These are phyloP conservation scores for Spisula solida DNA, from an alignment of 2,888 invertebrate genomes.

Conservation along the genomic window DNA sequence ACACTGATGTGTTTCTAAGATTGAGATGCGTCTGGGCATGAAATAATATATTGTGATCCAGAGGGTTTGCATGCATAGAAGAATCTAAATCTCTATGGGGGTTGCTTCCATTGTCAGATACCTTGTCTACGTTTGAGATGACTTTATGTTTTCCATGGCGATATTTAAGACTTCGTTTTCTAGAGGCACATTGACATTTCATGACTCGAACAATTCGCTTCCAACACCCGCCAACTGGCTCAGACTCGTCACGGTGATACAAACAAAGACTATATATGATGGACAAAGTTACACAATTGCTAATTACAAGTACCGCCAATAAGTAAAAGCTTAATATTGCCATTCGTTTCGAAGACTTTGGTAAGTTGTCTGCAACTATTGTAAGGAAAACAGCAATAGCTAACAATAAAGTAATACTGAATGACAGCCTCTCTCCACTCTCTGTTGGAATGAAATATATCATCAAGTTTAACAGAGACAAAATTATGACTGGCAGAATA, in stretches of 20 bases:
- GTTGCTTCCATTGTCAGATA: background rate
- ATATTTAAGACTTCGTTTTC: background rate
- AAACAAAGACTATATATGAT: slow-evolving; percentile 6
- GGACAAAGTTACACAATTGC: background rate
- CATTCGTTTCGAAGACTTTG: slow-evolving; percentile 20
- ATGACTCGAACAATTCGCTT: background rate
- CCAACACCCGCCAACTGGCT: background rate
- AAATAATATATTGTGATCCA: background rate
- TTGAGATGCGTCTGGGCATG: background rate
- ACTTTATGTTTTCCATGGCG: background rate
- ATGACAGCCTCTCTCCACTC: slow-evolving; percentile 25
- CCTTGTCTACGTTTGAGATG: background rate
- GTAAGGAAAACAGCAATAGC: slow-evolving; percentile 31
- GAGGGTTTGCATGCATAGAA: background rate
- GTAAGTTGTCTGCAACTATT: slow-evolving; percentile 27
- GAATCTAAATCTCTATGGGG: background rate
- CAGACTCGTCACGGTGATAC: background rate
- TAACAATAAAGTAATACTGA: slow-evolving; percentile 7
- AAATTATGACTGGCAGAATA: background rate
- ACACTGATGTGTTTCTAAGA: background rate
- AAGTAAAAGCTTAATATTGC: slow-evolving; percentile 12
- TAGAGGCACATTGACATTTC: background rate
- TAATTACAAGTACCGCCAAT: background rate
- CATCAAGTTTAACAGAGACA: slow-evolving; percentile 3
- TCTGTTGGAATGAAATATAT: slow-evolving; percentile 16